Base-by-base conservation (phyloP, 2,113 vertebrate genomes). In the Coracopsis vasa region DNA sequence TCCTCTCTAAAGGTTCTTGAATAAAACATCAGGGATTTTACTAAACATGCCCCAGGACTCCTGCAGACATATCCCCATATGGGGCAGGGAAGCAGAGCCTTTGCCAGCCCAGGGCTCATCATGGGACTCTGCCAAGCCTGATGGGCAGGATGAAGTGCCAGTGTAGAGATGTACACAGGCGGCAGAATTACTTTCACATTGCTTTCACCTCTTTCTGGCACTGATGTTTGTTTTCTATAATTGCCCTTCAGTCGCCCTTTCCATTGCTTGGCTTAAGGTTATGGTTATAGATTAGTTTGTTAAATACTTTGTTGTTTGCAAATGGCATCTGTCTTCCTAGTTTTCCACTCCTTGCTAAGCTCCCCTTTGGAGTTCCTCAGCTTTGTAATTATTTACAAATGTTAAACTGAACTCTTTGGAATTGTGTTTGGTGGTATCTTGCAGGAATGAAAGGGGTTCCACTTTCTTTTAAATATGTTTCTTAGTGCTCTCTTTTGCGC, bases 1-100 rank as follows among this genome's bases (percentile, higher is more conserved):
- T 66, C 28, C 29, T 77, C 37, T 90, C 50, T 35, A 44, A 47
- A 83, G 90, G 90, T 62, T 92, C 29, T 23, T 95, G 95, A 93
- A 93, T 96, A 94, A 96, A 96, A 83, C 90, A 95, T 88, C 62
- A 61, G 16, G 48, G 71, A 47, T 64, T 93, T 79, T 60, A 31
- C 24, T 77, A 29, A 89, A 72, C 20, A 7, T 41, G 67, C 82
- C 74, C 41, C 54, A 56, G 91, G 94, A 70, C 67, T 88, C 47
- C 74, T 91, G 21, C 75, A 80, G 62, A 66, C 41, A 37, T 19
- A 42, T 77, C 42, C 39, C n/a, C 45, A 10, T 7, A 37, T 1
- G 1, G 50, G 64, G 67, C 79, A 41, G 61, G 44, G 80, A 88
- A 70, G 82, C 88, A 39, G 66, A 75, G 67, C 39, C 29, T 61